phyloP scores from a whole-genome alignment of 2,113 vertebrate species.

The Aegithalos caudatus region DNA sequence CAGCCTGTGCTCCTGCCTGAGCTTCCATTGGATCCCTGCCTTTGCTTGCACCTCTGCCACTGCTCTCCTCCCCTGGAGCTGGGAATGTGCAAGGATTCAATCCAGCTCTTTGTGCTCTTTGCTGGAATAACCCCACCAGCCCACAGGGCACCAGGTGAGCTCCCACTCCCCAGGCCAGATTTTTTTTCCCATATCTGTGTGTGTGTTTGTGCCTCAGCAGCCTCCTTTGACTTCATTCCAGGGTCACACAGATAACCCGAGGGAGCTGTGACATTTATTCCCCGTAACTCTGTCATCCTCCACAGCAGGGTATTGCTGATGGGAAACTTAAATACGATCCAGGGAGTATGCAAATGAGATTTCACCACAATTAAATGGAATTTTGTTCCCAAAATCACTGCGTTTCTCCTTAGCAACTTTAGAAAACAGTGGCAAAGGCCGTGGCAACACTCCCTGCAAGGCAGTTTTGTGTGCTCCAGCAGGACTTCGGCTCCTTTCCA shows the following conservation, averaged over 20 bases:
- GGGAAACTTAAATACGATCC: neutral
- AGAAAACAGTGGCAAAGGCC: neutral
- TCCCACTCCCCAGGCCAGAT: neutral
- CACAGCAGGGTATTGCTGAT: neutral
- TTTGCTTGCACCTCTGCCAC: neutral
- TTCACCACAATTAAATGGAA: neutral
- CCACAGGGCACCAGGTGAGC: neutral
- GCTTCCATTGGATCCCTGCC: fast-evolving
- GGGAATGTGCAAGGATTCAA: neutral
- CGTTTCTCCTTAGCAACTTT: neutral
- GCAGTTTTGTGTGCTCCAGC: neutral
- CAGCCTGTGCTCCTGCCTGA: neutral
- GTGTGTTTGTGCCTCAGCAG: neutral
- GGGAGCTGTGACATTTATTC: neutral
- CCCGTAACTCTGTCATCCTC: neutral
- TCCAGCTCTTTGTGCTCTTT: neutral
- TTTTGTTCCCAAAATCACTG: neutral
- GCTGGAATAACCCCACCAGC: neutral
- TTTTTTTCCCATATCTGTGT: too few species aligned
- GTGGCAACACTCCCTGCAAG: neutral
- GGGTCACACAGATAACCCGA: neutral
- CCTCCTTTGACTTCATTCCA: neutral
- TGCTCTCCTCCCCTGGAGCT: neutral
- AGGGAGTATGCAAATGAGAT: neutral
- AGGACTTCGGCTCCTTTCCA: neutral